Evolutionary conservation across 2,888 invertebrate genomes (phyloP), one percentile per base, ranked within the genome.

Genomic region (Meandrusa payeni): DNA sequence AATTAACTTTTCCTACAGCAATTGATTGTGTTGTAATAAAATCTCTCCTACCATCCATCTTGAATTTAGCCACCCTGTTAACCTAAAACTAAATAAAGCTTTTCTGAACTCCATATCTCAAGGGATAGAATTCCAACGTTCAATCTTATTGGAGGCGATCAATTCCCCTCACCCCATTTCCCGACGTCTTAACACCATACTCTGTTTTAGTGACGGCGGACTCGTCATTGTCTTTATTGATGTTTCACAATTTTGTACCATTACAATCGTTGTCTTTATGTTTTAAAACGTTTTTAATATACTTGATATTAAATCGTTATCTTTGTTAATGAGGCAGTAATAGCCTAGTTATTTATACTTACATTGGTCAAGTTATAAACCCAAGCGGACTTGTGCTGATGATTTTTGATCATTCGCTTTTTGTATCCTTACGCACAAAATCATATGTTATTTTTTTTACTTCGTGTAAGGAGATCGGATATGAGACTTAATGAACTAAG

Each of bases 11-110:
- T 15, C 15, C 4, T 15, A 2, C 4, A 15, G 15, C 2, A 15
- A 24, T 36, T 31, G 36, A 29, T 29, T 24, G 29, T 17, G 10
- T n/a, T 32, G 10, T 48, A 42, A 64, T 51, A 51, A 50, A 48
- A 61, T 55, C 72, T 72, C 71, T 58, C 64, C 69, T 64, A 66
- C 64, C 68, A 75, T 76, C 72, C 67, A 75, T 76, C 73, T 75
- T 74, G 68, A 70, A 61, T 64, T 65, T 61, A 76, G 68, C 68
- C 71, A 71, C 67, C 70, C 68, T 66, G 68, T 69, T 67, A 73
- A 66, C 69, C 64, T 59, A 60, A 60, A 52, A 57, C 64, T 62
- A 58, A 61, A 60, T 59, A 59, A 53, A 56, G 60, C 59, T 66
- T 64, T 64, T 60, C 67, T 63, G 51, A 67, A 57, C 63, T 60